Conservation (phyloP, 2,888 invertebrate genomes). For the Amaurobius ferox region DNA sequence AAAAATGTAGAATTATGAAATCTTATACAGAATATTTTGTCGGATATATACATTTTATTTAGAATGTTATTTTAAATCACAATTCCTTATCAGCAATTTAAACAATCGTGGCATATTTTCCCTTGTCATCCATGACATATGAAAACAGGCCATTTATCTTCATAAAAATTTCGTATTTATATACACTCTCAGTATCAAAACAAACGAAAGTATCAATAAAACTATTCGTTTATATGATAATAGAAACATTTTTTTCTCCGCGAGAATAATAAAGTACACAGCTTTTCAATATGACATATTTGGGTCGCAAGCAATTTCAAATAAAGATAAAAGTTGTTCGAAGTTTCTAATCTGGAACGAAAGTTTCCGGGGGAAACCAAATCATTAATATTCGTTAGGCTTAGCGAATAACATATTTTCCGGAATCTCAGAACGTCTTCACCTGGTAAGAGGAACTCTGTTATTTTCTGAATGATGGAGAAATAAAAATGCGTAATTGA, state of each 20-base stretch:
- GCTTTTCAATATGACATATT: not conserved
- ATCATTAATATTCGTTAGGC: conserved; percentile 8
- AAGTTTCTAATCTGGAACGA: not conserved
- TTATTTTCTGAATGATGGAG: not conserved
- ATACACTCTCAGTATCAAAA: too few relatives aligned
- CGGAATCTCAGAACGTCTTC: not conserved
- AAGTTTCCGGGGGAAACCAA: not conserved
- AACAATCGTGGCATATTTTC: too few relatives aligned
- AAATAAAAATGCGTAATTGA: conserved; percentile 49
- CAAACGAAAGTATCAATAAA: too few relatives aligned
- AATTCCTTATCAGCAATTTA: too few relatives aligned
- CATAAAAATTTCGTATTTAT: too few relatives aligned
- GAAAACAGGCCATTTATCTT: too few relatives aligned
- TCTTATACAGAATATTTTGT: too few relatives aligned
- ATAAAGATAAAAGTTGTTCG: not conserved
- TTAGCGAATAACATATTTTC: not conserved
- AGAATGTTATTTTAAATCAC: too few relatives aligned
- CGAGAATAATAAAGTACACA: not conserved
- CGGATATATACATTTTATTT: too few relatives aligned
- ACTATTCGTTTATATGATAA: not conserved
- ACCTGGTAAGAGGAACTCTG: not conserved
- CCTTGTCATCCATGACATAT: too few relatives aligned
- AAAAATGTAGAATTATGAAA: too few relatives aligned
- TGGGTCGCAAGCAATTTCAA: conserved; percentile 3
- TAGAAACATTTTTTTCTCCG: not conserved